Base-by-base conservation (phyloP, 2,888 invertebrate species). In the Nesidiocoris tenuis region DNA sequence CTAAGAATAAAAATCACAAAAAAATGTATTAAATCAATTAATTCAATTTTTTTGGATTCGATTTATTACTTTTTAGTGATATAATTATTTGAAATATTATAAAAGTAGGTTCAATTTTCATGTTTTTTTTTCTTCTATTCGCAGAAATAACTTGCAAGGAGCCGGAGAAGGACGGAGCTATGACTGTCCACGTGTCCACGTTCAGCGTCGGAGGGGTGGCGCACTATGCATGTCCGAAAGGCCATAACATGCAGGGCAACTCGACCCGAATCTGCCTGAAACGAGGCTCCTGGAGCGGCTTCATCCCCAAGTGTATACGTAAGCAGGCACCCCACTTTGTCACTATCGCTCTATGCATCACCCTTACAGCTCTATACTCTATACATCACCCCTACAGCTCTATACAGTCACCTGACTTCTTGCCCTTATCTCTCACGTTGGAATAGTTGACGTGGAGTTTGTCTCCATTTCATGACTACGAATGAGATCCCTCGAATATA, bases 221-320 rank as follows among this genome's bases (percentile, higher is more conserved):
- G 0, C 90, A 90, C 81, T 95, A 94, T 82, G 88, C 89, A 67
- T 95, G 95, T 83, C 90, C 91, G n/a, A 88, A 91, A 80, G 95
- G 95, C 0, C 90, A 91, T 81, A 88, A 87, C 72, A 86, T 95
- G 83, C 87, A 90, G 79, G 95, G 95, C 39, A 93, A 94, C 82
- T 88, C 89, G 65, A 92, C 92, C 0, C 87, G 95, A 79, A 85
- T 87, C 3, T 95, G 95, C 82, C 84, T 89, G 79, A 88, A 90
- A 61, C 90, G 88, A 79, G 94, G 95, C n/a, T 86, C 88, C 59
- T 96, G 95, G 95, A 90, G 88, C 77, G 94, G 93, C 39, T 87
- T 87, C 61, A 88, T 90, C 56, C 94, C 95, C 0, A 87, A 86
- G 25, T 95, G 95, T 82, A 89, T 90, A 84, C 90, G 95, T 95